Base-by-base conservation (phyloP, 2,113 vertebrate species). In the Zapus hudsonius region DNA sequence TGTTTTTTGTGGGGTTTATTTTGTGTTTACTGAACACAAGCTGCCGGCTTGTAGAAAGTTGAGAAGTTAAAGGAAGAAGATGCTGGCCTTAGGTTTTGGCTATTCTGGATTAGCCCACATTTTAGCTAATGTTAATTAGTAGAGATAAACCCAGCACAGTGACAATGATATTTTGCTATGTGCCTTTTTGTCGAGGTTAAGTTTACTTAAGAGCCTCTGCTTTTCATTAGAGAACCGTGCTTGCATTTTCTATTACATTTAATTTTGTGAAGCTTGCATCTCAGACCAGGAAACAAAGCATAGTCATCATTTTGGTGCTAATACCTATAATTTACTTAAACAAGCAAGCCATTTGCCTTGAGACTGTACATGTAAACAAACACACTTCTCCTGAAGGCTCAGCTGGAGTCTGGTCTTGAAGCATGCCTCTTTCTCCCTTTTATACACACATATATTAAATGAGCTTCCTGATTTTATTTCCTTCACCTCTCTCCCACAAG, bases 401-500 rank as follows among this genome's bases (percentile, higher is more conserved):
- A 2, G 59, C 75, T 55, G 52, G 70, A 82, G 74, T 64, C 47
- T 73, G 83, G 44, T 81, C 89, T 92, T 87, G 31, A 82, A 95
- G 84, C 61, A 88, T 73, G 57, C 36, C 33, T 90, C 69, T 80
- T 36, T 8, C 73, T 80, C 78, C 52, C 31, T 84, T 1, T 44
- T 13, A 17, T 0, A 61, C 33, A 61, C 25, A 64, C 44, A 57
- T 20, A 74, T 0, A 22, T 86, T 64, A 67, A 86, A 90, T 89
- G 78, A 64, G 38, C 81, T 55, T 74, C 82, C 55, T 79, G n/a
- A 74, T 81, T 95, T 91, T 81, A 87, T 87, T 95, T 84, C 86
- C 74, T 93, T 84, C 72, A 25, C 55, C 83, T 95, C 82, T 86
- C 36, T 79, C 57, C 87, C 90, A 93, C 78, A 94, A 90, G 92